Evolutionary conservation across 2,888 invertebrate genomes (phyloP).

Genomic region (Stegana nigrithorax): DNA sequence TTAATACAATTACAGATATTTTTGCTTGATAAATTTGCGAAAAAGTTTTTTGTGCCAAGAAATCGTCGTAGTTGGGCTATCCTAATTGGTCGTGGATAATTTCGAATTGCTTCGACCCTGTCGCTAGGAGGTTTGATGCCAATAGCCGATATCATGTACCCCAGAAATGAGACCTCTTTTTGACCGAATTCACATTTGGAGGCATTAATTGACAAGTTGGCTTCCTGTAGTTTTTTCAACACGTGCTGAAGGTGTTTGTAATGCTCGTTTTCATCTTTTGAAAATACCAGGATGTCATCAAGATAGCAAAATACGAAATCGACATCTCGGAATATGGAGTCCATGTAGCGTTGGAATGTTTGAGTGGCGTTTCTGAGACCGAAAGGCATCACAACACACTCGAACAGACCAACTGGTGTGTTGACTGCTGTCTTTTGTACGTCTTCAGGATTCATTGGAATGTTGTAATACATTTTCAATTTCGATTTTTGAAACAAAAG

Average conservation of each 20-base stretch:
- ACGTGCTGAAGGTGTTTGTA: slow-evolving; percentile 33
- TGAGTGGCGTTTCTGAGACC: slow-evolving; percentile 57
- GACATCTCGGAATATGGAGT: slow-evolving; percentile 33
- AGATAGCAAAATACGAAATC: slow-evolving; percentile 45
- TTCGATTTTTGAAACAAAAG: slow-evolving; percentile 28
- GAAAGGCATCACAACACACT: slow-evolving; percentile 49
- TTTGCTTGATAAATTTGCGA: no score
- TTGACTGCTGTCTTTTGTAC: slow-evolving; percentile 61
- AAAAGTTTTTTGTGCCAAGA: no score
- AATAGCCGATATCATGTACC: slow-evolving; percentile 22
- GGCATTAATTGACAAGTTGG: slow-evolving; percentile 43
- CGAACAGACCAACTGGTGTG: slow-evolving; percentile 62
- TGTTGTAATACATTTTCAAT: slow-evolving; percentile 57
- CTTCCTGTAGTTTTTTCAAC: no score
- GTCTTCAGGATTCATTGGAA: slow-evolving; percentile 54
- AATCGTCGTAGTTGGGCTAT: slow-evolving; percentile 34
- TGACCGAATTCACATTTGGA: slow-evolving; percentile 34
- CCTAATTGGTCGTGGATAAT: slow-evolving; percentile 28
- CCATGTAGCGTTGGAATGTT: slow-evolving; percentile 49
- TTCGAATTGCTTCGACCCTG: slow-evolving; percentile 26
- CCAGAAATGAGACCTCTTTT: slow-evolving; percentile 26
- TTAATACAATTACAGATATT: no score
- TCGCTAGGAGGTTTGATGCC: slow-evolving; percentile 28
- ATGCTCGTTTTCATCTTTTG: slow-evolving; percentile 33
- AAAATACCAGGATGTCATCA: slow-evolving; percentile 40